phyloP scores from a whole-genome alignment of 1,140 invertebrate genomes.

The Zaprionus camerounensis region DNA sequence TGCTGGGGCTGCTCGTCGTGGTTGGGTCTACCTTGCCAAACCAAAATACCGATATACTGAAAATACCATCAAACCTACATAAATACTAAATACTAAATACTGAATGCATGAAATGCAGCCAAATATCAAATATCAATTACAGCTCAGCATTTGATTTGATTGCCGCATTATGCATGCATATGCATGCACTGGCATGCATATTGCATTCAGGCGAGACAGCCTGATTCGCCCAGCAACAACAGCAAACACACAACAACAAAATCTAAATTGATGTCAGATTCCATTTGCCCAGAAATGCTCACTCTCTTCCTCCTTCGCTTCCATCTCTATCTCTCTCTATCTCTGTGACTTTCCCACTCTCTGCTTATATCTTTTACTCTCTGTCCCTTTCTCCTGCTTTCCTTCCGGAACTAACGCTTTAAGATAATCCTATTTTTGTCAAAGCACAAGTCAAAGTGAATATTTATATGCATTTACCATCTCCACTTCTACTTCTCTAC shows the following conservation, averaged over 20 bases:
- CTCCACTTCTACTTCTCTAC: not conserved
- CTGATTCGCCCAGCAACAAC: slow-evolving; percentile 26
- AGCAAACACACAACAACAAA: slow-evolving; percentile 18
- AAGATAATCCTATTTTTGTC: not conserved
- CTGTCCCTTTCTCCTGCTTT: not conserved
- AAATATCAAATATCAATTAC: slow-evolving; percentile 49
- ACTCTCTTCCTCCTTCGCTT: not conserved
- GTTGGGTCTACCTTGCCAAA: slow-evolving; percentile 11
- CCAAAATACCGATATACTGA: not conserved
- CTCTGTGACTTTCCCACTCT: not conserved
- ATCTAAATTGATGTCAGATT: slow-evolving; percentile 7
- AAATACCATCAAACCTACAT: slow-evolving; percentile 29
- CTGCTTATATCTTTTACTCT: not conserved
- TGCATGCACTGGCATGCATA: slow-evolving; percentile 17
- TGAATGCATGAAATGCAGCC: slow-evolving; percentile 13
- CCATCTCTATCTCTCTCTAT: not conserved
- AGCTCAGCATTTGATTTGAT: slow-evolving; percentile 50
- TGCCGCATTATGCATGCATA: slow-evolving; percentile 30
- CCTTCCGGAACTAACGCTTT: not conserved
- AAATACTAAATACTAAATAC: slow-evolving; percentile 23
- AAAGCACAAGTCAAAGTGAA: not conserved
- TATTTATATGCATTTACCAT: not conserved
- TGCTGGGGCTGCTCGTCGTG: not conserved
- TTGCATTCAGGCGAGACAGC: slow-evolving; percentile 33
- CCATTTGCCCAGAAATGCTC: not conserved